Base-by-base conservation (phyloP, 2,113 vertebrate genomes). In the Labrus mixtus region DNA sequence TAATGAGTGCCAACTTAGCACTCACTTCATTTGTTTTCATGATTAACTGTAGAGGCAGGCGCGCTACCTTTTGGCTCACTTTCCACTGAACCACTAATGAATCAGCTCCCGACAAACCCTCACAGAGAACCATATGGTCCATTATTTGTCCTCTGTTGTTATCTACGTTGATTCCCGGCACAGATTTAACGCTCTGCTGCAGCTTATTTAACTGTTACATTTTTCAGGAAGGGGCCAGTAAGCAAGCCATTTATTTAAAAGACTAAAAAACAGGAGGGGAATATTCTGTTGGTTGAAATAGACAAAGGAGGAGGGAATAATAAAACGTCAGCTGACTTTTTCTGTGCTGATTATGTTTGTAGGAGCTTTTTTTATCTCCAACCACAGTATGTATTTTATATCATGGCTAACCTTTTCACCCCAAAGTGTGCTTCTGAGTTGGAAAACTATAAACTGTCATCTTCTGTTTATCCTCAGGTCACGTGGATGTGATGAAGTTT, bases 401-500 rank as follows among this genome's bases (percentile, higher is more conserved):
- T 41, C 39, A 11, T 9, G 39, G 11, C 39, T 6, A n/a, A n/a
- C 11, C 10, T 41, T 41, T 41, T 41, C 8, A 41, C 39, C 8
- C 39, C 3, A 41, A 10, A 9, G 10, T 13, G 22, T 19, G 46
- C 43, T 7, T 15, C 54, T 33, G 6, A 33, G 29, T 33, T 46
- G 37, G n/a, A 6, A 66, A 68, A 37, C 23, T 25, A 20, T 45
- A 22, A 53, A 53, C 8, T 59, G 8, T n/a, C 3, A 12, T 57
- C 3, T 41, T 57, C 17, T 70, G 11, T 68, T 81, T 62, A 48
- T 20, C 73, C 36, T 68, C 84, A 97, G 96, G 96, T 79, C 96
- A 97, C 53, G 71, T 68, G 11, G 95, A 96, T 23, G 95, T 94
- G n/a, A 95, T 96, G 76, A 93, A 82, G 57, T 97, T 97, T 84